Evolutionary conservation across 2,797 vertebrate genomes (phyloP).

Genomic region (Gallinago stenura): DNA sequence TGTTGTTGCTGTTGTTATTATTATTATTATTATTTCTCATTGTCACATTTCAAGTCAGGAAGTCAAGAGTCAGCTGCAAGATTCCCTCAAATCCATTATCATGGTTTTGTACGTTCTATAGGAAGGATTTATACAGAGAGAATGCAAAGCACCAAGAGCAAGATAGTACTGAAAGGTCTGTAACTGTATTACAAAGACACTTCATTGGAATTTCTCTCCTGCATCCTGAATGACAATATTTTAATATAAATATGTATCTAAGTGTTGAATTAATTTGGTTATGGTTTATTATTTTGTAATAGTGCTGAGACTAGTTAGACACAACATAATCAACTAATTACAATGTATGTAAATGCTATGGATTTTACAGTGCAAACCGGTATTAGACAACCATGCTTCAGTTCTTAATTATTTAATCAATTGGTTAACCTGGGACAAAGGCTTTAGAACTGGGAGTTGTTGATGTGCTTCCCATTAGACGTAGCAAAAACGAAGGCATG

Average conservation of each 20-base stretch:
- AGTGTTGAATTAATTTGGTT: background rate
- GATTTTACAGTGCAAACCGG: background rate
- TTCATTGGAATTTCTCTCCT: background rate
- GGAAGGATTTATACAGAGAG: background rate
- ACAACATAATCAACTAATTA: background rate
- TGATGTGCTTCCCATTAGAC: background rate
- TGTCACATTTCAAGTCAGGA: background rate
- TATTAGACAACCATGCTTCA: background rate
- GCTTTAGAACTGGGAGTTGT: background rate
- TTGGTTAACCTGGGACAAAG: background rate
- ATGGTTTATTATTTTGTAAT: background rate
- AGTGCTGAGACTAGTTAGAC: background rate
- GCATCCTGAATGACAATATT: background rate
- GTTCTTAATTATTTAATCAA: background rate
- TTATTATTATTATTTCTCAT: background rate
- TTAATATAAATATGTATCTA: background rate
- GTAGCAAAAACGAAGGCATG: background rate
- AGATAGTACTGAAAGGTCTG: background rate
- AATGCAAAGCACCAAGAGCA: background rate
- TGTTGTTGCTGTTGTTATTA: too few relatives aligned
- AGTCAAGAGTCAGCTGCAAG: background rate
- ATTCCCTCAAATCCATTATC: background rate
- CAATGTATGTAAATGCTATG: background rate
- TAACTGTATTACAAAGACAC: background rate
- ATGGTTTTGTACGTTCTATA: background rate